Conservation (phyloP, 2,797 vertebrate species). For the Chaetophractus vellerosus region DNA sequence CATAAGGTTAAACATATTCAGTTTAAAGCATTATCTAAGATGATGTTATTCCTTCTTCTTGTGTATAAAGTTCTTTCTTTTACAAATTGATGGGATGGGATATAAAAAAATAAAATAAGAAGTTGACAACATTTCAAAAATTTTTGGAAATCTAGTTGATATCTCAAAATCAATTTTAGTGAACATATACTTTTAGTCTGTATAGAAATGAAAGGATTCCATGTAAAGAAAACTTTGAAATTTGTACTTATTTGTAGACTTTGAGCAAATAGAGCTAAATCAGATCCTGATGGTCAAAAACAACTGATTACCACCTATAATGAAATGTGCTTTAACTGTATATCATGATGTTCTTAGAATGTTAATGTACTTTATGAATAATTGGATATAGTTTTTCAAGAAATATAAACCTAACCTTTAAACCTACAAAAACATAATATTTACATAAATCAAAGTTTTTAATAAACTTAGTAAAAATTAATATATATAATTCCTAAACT, state of each 20-base stretch:
- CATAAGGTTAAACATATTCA: constrained; percentile 13
- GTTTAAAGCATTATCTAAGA: constrained; percentile 48
- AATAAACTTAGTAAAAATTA: constrained; percentile 57
- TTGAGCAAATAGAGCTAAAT: constrained; percentile 38
- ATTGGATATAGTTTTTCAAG: neutral
- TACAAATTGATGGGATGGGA: constrained; percentile 34
- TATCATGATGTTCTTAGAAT: constrained; percentile 15
- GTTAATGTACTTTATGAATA: constrained; percentile 55
- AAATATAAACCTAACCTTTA: constrained; percentile 65
- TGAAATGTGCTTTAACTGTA: constrained; percentile 19
- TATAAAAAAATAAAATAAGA: neutral
- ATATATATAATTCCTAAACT: constrained; percentile 18
- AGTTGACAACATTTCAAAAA: constrained; percentile 31
- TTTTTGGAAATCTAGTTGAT: constrained; percentile 53
- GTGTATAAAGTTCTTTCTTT: constrained; percentile 23
- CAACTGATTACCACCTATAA: constrained; percentile 50
- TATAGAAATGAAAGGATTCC: constrained; percentile 22
- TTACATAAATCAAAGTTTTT: constrained; percentile 63
- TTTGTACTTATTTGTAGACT: constrained; percentile 65
- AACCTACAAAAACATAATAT: constrained; percentile 38
- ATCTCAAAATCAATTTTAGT: neutral
- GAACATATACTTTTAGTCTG: neutral
- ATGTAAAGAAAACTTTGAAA: constrained; percentile 42
- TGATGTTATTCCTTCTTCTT: constrained; percentile 29
- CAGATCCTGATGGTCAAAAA: constrained; percentile 19